Evolutionary conservation across 1,140 invertebrate species (phyloP).

Genomic region (Eumaeus atala): DNA sequence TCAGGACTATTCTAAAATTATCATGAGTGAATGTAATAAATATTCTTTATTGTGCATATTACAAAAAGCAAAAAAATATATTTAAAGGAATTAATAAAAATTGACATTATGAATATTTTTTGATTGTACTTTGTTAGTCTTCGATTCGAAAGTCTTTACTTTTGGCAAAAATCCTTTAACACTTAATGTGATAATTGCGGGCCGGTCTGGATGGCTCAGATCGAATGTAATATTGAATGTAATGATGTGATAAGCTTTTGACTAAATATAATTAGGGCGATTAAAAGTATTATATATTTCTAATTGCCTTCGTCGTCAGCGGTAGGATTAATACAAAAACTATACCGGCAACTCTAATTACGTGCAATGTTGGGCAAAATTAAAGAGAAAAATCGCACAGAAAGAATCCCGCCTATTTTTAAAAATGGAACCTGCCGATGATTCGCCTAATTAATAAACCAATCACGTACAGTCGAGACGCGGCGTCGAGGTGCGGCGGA

Average conservation of each 20-base stretch:
- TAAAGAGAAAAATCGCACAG: constrained; percentile 70
- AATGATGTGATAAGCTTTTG: constrained; percentile 3
- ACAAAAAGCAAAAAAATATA: no score
- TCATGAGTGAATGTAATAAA: no score
- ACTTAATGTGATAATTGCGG: no score
- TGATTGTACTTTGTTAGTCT: neutral
- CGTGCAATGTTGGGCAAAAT: constrained; percentile 66
- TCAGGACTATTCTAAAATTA: neutral
- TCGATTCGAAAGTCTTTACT: neutral
- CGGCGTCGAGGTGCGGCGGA: constrained; percentile 68
- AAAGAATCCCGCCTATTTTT: constrained; percentile 74
- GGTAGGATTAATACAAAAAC: constrained; percentile 58
- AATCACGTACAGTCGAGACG: constrained; percentile 73
- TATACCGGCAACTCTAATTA: constrained; percentile 62
- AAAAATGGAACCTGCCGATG: constrained; percentile 73
- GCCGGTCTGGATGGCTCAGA: no score
- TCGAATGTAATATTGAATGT: neutral
- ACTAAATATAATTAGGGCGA: neutral
- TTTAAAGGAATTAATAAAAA: no score
- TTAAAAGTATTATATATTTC: constrained; percentile 10
- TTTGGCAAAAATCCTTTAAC: no score
- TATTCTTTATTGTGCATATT: no score
- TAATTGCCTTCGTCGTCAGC: constrained; percentile 43
- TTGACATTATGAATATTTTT: no score
- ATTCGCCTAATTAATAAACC: constrained; percentile 74